These are phyloP conservation scores for Cephalotes varians DNA, from an alignment of 2,888 invertebrate species.

Conservation along the genomic window DNA sequence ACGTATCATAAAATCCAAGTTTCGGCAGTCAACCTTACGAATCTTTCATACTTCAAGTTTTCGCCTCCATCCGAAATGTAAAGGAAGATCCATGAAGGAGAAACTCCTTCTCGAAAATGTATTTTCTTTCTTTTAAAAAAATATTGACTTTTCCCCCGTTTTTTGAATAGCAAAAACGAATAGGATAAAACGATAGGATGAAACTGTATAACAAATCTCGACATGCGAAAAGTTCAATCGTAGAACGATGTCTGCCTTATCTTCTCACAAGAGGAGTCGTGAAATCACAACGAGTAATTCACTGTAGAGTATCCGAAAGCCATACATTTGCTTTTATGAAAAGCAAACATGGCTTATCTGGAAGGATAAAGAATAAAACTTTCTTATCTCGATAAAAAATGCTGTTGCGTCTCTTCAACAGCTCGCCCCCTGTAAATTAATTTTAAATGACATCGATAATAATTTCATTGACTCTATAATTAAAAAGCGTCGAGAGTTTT, in stretches of 20 bases:
- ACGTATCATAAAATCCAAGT: conserved; percentile 28
- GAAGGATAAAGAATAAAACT: conserved; percentile 18
- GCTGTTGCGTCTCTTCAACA: background rate
- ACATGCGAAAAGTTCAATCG: background rate
- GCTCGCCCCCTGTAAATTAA: background rate
- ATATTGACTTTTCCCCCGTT: conserved; percentile 12
- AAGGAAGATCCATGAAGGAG: background rate
- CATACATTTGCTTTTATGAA: conserved; percentile 20
- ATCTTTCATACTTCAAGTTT: conserved; percentile 12
- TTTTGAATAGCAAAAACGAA: conserved; percentile 39
- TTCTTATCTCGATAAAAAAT: conserved; percentile 11
- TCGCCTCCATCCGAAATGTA: background rate
- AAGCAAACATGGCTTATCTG: background rate
- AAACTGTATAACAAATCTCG: conserved; percentile 40
- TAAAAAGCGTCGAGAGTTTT: background rate
- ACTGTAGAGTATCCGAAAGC: conserved; percentile 30
- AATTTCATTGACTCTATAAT: background rate
- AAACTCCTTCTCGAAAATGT: conserved; percentile 28
- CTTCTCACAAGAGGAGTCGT: conserved; percentile 40
- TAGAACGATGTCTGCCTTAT: conserved; percentile 53
- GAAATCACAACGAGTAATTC: conserved; percentile 52
- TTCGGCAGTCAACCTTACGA: conserved; percentile 11
- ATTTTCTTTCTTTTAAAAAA: conserved; percentile 16
- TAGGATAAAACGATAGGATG: conserved; percentile 52
- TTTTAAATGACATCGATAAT: background rate